phyloP scores from a whole-genome alignment of 1,140 invertebrate genomes.

The Scylla paramamosain region DNA sequence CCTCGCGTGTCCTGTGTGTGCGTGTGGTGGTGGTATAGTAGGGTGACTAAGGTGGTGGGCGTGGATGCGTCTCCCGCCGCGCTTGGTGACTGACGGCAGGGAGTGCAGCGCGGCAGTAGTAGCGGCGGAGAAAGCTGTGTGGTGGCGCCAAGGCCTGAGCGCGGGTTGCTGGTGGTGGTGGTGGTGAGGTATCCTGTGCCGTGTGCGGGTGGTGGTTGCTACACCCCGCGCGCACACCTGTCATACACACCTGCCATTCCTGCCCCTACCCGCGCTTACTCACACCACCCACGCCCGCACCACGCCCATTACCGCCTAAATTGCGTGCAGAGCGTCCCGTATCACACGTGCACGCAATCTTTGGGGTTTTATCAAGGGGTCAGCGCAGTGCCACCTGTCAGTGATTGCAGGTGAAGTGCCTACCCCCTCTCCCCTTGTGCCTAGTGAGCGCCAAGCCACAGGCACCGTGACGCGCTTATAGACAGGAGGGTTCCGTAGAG shows the following conservation, averaged over 20 bases:
- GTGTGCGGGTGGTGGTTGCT: background rate
- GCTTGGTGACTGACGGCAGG: background rate
- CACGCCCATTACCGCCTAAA: background rate
- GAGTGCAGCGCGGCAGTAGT: background rate
- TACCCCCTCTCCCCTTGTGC: background rate
- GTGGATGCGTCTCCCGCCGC: background rate
- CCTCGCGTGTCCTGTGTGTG: too few relatives aligned
- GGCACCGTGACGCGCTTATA: background rate
- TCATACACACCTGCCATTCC: background rate
- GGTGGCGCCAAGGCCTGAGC: background rate
- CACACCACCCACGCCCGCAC: background rate
- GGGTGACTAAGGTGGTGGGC: too few relatives aligned
- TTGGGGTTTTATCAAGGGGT: background rate
- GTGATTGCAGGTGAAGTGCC: background rate
- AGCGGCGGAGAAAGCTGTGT: background rate
- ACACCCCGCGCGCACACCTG: background rate
- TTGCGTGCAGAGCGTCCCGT: background rate
- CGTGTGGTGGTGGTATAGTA: too few relatives aligned
- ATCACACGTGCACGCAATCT: background rate
- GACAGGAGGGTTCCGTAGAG: background rate
- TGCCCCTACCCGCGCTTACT: background rate
- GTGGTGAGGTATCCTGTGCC: background rate
- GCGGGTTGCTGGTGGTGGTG: background rate
- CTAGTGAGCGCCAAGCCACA: background rate
- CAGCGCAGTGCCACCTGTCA: background rate